These are phyloP conservation scores for Nomada ferruginata DNA, from an alignment of 2,888 invertebrate species.

Conservation along the genomic window DNA sequence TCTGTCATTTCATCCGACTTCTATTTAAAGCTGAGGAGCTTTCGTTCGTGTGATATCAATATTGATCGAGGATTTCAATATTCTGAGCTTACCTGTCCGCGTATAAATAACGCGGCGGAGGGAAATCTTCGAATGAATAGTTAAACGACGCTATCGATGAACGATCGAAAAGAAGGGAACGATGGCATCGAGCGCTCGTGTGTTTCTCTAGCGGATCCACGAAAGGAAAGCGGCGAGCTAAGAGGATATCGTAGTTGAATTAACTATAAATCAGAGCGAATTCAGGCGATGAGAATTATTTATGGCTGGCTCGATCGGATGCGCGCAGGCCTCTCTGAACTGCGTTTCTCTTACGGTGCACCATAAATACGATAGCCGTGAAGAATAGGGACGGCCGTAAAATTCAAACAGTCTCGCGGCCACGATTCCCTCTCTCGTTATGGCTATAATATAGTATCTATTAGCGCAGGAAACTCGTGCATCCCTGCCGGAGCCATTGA, in stretches of 20 bases:
- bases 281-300: conserved; percentile 65
- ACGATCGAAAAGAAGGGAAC: no score
- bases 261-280: conserved; percentile 67
- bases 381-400: conserved; percentile 67
- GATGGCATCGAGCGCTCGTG: no score
- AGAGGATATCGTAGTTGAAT: conserved; percentile 42
- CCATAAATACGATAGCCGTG: conserved; percentile 65
- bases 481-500: conserved; percentile 23
- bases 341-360: conserved; percentile 59
- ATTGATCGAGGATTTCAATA: no score
- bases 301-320: conserved; percentile 56
- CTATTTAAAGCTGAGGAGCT: no score
- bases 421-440: conserved; percentile 52
- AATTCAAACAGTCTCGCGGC: conserved; percentile 51
- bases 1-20: no score
- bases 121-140: no score
- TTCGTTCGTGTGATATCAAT: no score
- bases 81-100: no score
- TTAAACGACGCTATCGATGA: no score
- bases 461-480: conserved; percentile 40
- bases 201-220: not conserved
- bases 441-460: conserved; percentile 53
- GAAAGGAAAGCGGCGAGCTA: conserved; percentile 32
- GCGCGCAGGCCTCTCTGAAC: conserved; percentile 48
- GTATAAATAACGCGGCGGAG: no score